Conservation (phyloP, 2,113 vertebrate species). For the Gnathochromis pfefferi region DNA sequence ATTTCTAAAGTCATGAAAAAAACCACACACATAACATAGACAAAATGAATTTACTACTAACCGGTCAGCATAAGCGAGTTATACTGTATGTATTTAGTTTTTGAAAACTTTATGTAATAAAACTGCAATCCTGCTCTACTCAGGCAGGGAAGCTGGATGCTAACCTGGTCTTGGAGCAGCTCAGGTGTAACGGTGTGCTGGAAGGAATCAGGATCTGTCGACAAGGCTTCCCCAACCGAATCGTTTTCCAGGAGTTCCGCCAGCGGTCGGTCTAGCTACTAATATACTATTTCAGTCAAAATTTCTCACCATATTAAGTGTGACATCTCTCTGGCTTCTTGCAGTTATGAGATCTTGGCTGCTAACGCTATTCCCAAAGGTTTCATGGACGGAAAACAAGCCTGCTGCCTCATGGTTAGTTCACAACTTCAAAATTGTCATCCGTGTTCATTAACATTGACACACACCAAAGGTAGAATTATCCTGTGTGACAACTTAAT, state of each 20-base stretch:
- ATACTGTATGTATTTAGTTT: not conserved
- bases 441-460: not conserved
- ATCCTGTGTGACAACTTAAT: not conserved
- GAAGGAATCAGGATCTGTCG: slow-evolving; percentile 97
- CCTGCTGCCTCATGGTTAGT: slow-evolving; percentile 91
- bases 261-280: slow-evolving; percentile 76
- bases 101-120: not conserved
- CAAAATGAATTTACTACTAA: not conserved
- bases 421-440: not conserved
- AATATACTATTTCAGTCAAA: rapidly evolving
- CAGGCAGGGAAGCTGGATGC: slow-evolving; percentile 95
- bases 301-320: not conserved
- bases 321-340: not conserved
- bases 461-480: not conserved
- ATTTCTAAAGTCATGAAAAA: not conserved
- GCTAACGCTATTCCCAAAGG: slow-evolving; percentile 91
- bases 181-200: slow-evolving; percentile 95
- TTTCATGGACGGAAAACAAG: slow-evolving; percentile 99
- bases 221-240: slow-evolving; percentile 96
- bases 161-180: slow-evolving; percentile 89
- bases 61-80: not conserved
- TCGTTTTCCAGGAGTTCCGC: slow-evolving; percentile 97
- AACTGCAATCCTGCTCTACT: not conserved
- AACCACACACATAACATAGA: not conserved
- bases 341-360: slow-evolving; percentile 92